phyloP scores from a whole-genome alignment of 2,113 vertebrate genomes.

The Oryctolagus cuniculus region mOryCun1.1 NC_091441.1:116481001-116481500 shows the following conservation, averaged over 20 bases:
- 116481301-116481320: too few species aligned
- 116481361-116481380: too few species aligned
- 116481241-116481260: neutral
- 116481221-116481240: neutral
- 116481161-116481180: rapidly evolving
- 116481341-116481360: neutral
- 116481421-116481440: rapidly evolving
- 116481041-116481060: neutral
- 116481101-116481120: neutral
- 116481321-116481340: rapidly evolving
- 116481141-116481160: too few species aligned
- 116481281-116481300: neutral
- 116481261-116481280: neutral
- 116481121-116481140: neutral
- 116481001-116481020: too few species aligned
- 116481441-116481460: neutral
- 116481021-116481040: neutral
- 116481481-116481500: too few species aligned
- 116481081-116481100: neutral
- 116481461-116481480: too few species aligned
- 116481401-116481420: rapidly evolving
- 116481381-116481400: rapidly evolving
- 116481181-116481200: neutral
- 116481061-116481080: neutral
- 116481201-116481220: too few species aligned